Evolutionary conservation across 1,140 invertebrate species (phyloP).

Genomic region (Oscheius sp.): DNA sequence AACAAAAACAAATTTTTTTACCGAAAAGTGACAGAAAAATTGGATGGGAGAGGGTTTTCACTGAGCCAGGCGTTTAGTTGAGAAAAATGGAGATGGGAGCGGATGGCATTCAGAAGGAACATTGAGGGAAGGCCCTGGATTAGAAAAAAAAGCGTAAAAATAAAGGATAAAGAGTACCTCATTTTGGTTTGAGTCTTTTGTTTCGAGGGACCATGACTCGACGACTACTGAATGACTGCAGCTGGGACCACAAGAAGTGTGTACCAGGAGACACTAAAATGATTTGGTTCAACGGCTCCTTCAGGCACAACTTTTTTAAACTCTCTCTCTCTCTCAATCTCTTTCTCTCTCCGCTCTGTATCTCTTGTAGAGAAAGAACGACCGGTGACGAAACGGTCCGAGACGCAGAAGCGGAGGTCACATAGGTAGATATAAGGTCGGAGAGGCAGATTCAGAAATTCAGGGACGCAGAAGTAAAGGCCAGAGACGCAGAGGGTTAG

Average conservation of each 20-base stretch:
- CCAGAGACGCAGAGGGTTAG: too few relatives aligned
- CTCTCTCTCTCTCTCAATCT: too few relatives aligned
- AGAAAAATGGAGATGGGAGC: conserved; percentile 91
- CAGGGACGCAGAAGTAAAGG: too few relatives aligned
- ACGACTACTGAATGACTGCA: not conserved
- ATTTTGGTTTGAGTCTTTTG: not conserved
- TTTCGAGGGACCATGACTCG: not conserved
- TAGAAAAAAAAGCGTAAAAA: not conserved
- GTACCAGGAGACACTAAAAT: not conserved
- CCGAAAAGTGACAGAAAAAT: conserved; percentile 15
- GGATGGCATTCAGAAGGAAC: conserved; percentile 79
- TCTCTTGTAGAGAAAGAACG: too few relatives aligned
- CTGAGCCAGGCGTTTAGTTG: conserved; percentile 84
- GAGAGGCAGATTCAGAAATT: too few relatives aligned
- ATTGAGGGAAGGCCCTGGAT: conserved; percentile 42
- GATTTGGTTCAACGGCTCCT: too few relatives aligned
- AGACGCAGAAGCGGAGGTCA: too few relatives aligned
- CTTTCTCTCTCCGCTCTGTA: too few relatives aligned
- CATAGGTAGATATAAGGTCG: too few relatives aligned
- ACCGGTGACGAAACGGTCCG: too few relatives aligned
- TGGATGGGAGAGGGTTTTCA: conserved; percentile 63
- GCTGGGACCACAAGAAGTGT: not conserved
- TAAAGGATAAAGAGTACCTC: not conserved
- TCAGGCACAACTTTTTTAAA: too few relatives aligned
- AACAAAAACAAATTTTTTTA: not conserved